Base-by-base conservation (phyloP, 2,797 vertebrate genomes). In the Thunnus albacares region DNA sequence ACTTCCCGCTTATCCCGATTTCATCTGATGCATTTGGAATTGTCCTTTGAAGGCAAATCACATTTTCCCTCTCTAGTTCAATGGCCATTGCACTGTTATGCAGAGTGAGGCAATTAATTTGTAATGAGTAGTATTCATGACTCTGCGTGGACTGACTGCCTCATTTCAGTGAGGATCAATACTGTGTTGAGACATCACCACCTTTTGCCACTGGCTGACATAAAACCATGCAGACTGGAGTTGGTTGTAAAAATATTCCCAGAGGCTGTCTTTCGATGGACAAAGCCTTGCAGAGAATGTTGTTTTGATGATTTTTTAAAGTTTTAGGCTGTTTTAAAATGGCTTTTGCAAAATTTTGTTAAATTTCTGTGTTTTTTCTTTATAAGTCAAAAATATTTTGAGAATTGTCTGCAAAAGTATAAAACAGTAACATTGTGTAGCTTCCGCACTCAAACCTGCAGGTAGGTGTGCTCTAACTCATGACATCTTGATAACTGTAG, bases 51-150 rank as follows among this genome's bases (percentile, higher is more conserved):
- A 86, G 47, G 70, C 68, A 38, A 61, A 77, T 73, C 71, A 69
- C 81, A 76, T 73, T 81, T 80, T 38, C 80, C 75, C 74, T 49
- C 57, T 68, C 47, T 55, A 1, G n/a, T 47, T 85, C 52, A 55
- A 67, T 49, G 60, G 72, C 13, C 28, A 41, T 30, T 41, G 64
- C 58, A 18, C 49, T 56, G 81, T 76, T 85, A 49, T 63, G 64
- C 41, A 66, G 58, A 76, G 45, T 4, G 51, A 81, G 51, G 65
- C 71, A 8, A 83, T 87, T 88, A 1, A 64, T 90, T 85, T 78
- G 72, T 71, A 88, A 83, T 87, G 81, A 91, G 76, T 70, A 68
- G 78, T 82, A 87, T 91, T 91, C 85, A 87, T 87, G 83, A 84
- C 64, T 55, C 51, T 62, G 62, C 35, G 76, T 89, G 89, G 71